Conservation (phyloP, 2,113 vertebrate species). For the Cavia aperea region DNA sequence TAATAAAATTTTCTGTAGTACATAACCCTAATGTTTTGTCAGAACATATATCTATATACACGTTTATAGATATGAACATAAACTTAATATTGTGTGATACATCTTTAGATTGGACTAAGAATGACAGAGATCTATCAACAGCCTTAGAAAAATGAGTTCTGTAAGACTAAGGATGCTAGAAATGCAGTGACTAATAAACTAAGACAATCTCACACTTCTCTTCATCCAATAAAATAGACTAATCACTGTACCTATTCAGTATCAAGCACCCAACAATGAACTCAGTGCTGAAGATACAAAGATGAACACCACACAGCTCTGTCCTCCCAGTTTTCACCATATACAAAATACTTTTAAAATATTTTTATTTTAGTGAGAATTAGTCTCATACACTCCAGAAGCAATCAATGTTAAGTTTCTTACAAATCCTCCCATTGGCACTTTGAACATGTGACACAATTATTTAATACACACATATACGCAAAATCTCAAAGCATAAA, state of each 20-base stretch:
- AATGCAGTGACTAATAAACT: not conserved
- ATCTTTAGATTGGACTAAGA: not conserved
- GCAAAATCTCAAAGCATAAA: not conserved
- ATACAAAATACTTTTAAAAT: not conserved
- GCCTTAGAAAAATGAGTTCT: not conserved
- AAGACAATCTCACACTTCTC: not conserved
- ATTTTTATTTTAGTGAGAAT: conserved; percentile 15
- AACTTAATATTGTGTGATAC: not conserved
- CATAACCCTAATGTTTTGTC: not conserved
- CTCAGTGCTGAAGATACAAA: not conserved
- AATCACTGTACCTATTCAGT: not conserved
- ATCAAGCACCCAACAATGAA: not conserved
- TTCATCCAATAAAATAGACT: not conserved
- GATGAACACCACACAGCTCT: not conserved
- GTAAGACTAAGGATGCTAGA: not conserved
- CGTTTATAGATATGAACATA: not conserved
- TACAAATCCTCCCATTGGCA: not conserved
- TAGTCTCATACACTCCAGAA: not conserved
- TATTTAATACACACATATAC: not conserved
- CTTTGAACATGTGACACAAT: not conserved
- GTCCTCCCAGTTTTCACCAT: not conserved
- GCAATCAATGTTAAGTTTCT: not conserved
- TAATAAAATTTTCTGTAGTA: not conserved
- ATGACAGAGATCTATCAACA: not conserved
- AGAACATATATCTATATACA: not conserved